These are phyloP conservation scores for Brachionichthys hirsutus DNA, from an alignment of 2,113 vertebrate species.

Conservation along the genomic window DNA sequence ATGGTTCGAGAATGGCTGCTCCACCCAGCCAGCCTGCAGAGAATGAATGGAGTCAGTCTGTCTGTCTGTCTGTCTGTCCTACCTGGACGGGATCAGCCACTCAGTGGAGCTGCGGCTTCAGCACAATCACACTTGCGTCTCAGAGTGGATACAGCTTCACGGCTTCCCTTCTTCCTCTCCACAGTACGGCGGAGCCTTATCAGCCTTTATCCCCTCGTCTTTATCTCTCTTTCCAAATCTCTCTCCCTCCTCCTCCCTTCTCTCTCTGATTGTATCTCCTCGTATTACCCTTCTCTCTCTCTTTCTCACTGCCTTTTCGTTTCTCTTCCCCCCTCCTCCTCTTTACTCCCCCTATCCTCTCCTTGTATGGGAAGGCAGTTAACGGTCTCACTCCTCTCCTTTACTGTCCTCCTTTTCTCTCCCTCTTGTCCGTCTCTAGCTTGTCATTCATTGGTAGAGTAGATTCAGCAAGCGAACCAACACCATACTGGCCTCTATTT, in stretches of 20 bases:
- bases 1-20: too few relatives aligned
- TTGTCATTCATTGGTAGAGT: slow-evolving; percentile 31
- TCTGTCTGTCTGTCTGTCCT: slow-evolving; percentile 44
- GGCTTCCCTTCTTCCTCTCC: slow-evolving; percentile 28
- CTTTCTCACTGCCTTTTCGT: slow-evolving; percentile 36
- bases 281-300: slow-evolving; percentile 54
- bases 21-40: background rate
- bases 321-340: slow-evolving; percentile 61
- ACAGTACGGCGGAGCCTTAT: slow-evolving; percentile 54
- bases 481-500: slow-evolving; percentile 51
- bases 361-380: slow-evolving; percentile 78
- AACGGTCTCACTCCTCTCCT: slow-evolving; percentile 55
- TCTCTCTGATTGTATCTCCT: slow-evolving; percentile 61
- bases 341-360: slow-evolving; percentile 65
- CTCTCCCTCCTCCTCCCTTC: slow-evolving; percentile 59
- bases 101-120: slow-evolving; percentile 15
- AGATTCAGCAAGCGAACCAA: slow-evolving; percentile 64
- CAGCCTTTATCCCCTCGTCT: slow-evolving; percentile 56
- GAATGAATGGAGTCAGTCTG: slow-evolving; percentile 41
- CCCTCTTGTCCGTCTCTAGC: slow-evolving; percentile 32
- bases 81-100: slow-evolving; percentile 63
- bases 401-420: slow-evolving; percentile 33
- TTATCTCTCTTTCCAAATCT: slow-evolving; percentile 66
- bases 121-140: slow-evolving; percentile 41
- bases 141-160: slow-evolving; percentile 26